Percentiles rank a stretch among this genome's conserved stretches.
phyloP scores from a whole-genome alignment of 1,140 invertebrate genomes.

The Homalodisca vitripennis region DNA sequence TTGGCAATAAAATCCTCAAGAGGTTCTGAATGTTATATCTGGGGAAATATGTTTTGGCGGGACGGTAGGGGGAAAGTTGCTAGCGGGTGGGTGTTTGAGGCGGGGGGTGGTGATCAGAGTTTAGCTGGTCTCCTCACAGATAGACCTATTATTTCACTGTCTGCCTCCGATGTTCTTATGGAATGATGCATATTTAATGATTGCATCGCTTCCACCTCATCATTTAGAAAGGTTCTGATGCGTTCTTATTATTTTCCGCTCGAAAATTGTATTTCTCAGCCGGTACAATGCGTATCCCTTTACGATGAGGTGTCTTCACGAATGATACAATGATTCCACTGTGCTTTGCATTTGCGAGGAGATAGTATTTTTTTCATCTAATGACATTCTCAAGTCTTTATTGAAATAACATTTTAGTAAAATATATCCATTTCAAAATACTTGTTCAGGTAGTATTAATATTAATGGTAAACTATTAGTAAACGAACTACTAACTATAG shows the following conservation, averaged over 20 bases:
- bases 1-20: constrained; percentile 39
- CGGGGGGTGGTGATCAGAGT: constrained; percentile 1
- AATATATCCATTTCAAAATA: no score
- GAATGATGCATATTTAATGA: constrained; percentile 18
- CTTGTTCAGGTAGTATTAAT: no score
- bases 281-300: no score
- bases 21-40: constrained; percentile 37
- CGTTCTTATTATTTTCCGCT: constrained; percentile 6
- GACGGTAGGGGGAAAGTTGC: neutral
- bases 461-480: no score
- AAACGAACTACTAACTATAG: no score
- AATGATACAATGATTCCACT: no score
- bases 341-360: no score
- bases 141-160: constrained; percentile 6
- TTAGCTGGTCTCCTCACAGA: neutral
- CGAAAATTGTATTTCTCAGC: neutral
- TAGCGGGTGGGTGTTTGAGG: neutral
- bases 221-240: constrained; percentile 18
- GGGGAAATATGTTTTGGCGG: constrained; percentile 22
- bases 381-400: no score
- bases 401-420: no score
- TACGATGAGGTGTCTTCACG: no score
- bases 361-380: no score
- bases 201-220: constrained; percentile 9
- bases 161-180: constrained; percentile 9